These are phyloP conservation scores for Smittia aterrima DNA, from an alignment of 2,888 invertebrate species.

Conservation along the genomic window DNA sequence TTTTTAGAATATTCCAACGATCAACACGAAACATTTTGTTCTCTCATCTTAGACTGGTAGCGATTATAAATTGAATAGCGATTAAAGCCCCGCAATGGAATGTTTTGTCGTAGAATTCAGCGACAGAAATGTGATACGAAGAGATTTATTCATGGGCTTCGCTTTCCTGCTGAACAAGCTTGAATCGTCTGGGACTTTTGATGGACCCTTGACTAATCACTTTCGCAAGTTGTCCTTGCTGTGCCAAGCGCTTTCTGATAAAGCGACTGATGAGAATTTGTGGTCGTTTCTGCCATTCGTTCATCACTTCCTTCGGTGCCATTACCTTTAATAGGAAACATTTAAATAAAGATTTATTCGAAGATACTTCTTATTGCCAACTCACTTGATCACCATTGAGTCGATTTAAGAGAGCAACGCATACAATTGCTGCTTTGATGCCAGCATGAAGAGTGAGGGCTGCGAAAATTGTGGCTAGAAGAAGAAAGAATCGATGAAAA, in stretches of 20 bases:
- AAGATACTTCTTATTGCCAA: neutral
- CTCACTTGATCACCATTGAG: conserved; percentile 89
- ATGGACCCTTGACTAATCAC: conserved; percentile 67
- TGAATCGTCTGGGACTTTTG: conserved; percentile 83
- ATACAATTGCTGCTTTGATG: conserved; percentile 88
- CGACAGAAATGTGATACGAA: neutral
- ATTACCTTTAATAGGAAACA: conserved; percentile 62
- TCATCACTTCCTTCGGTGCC: conserved; percentile 81
- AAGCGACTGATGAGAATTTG: conserved; percentile 79
- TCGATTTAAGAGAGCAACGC: conserved; percentile 88
- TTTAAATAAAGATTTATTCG: neutral
- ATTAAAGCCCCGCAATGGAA: neutral
- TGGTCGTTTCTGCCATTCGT: conserved; percentile 88
- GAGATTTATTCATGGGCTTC: conserved; percentile 79
- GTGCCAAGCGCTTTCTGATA: conserved; percentile 77
- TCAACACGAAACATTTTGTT: no score
- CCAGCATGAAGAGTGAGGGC: conserved; percentile 92
- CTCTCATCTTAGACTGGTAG: no score
- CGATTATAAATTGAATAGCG: neutral
- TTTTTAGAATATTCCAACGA: no score
- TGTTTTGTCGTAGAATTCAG: neutral
- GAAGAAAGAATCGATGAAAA: neutral
- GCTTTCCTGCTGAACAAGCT: conserved; percentile 86
- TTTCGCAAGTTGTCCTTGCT: conserved; percentile 66
- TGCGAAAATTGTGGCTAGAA: conserved; percentile 77